phyloP scores from a whole-genome alignment of 2,113 vertebrate genomes.

The western clawed frog (Xenopus tropicalis) region DNA sequence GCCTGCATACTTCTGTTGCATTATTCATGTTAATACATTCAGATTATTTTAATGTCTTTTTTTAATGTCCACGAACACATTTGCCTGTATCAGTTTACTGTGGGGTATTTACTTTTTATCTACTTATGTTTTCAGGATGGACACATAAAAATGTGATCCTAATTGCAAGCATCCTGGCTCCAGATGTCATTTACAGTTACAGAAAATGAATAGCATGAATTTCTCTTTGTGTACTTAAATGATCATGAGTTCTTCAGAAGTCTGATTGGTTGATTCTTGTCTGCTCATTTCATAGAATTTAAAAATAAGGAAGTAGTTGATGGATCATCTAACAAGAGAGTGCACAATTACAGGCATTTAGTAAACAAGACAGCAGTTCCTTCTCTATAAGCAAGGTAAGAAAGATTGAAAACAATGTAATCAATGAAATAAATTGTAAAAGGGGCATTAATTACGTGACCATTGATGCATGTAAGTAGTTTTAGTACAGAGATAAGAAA shows the following conservation, averaged over 20 bases:
- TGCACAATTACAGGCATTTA: too few relatives aligned
- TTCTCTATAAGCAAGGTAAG: too few relatives aligned
- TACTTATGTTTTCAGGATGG: constrained; percentile 21
- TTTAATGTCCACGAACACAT: background rate
- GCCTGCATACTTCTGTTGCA: background rate
- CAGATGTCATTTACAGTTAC: constrained; percentile 32
- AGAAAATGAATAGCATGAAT: constrained; percentile 16
- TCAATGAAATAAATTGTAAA: too few relatives aligned
- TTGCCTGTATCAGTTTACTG: constrained; percentile 5
- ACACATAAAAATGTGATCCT: constrained; percentile 19
- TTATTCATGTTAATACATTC: background rate
- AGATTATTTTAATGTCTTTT: background rate
- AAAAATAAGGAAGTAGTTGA: constrained; percentile 9
- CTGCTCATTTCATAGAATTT: constrained; percentile 15
- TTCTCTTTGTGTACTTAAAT: constrained; percentile 28
- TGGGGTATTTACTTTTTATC: constrained; percentile 4
- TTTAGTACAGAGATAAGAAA: too few relatives aligned
- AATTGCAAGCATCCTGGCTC: constrained; percentile 39
- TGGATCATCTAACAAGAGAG: background rate
- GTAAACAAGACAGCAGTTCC: too few relatives aligned
- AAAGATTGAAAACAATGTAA: too few relatives aligned
- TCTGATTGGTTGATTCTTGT: constrained; percentile 26
- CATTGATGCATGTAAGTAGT: too few relatives aligned
- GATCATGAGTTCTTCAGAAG: constrained; percentile 24
- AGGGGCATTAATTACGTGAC: too few relatives aligned